Conservation (phyloP, 2,888 invertebrate genomes). For the Iphiclides podalirius region DNA sequence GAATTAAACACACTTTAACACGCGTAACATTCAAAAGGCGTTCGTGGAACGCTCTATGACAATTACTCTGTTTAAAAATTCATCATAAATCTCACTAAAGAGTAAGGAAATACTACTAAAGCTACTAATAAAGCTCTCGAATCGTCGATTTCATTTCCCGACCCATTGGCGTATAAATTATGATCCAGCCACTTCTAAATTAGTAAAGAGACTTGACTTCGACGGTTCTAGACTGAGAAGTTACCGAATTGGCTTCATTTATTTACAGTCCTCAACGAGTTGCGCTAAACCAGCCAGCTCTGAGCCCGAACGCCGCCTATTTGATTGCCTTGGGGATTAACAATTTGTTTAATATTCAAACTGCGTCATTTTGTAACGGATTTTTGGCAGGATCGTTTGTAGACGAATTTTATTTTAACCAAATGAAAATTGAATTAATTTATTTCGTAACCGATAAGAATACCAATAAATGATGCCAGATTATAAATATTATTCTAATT, state of each 20-base stretch:
- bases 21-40: no score
- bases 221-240: neutral
- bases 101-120: no score
- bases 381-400: neutral
- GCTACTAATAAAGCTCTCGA: no score
- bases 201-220: neutral
- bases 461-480: no score
- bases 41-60: no score
- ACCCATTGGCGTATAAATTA: neutral
- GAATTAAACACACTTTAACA: no score
- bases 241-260: slow-evolving; percentile 1
- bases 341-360: slow-evolving; percentile 4
- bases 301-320: neutral
- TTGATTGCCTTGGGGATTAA: neutral
- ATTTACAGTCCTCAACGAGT: slow-evolving; percentile 3
- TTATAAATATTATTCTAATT: no score
- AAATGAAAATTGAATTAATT: no score
- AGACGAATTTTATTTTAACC: neutral
- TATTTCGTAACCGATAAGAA: no score
- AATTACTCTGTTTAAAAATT: no score
- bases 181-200: neutral
- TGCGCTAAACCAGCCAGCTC: neutral
- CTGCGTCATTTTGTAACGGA: neutral
- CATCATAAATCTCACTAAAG: no score
- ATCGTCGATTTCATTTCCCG: neutral